Base-by-base conservation (phyloP, 2,113 vertebrate genomes). In the Trogon melanurus region DNA sequence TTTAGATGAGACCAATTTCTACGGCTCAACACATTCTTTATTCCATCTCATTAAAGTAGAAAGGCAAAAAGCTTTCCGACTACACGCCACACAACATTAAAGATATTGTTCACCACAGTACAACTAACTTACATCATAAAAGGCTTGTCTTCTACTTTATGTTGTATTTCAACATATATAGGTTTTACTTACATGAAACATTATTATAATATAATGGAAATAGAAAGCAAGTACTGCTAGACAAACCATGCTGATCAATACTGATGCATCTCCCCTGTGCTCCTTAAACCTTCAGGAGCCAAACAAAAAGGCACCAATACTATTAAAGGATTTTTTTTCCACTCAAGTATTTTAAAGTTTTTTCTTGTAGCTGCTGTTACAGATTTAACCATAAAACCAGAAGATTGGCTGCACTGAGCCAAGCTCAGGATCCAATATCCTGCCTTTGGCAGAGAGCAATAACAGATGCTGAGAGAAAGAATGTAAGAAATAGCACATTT, bases 391-490 rank as follows among this genome's bases (percentile, higher is more conserved):
- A 53, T 93, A 91, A 96, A 93, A 72, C 30, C 57, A 89, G 76
- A 91, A 87, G 76, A 95, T 2, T 79, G 65, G 36, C 44, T 89
- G 76, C 65, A 38, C 53, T 54, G 80, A 95, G 84, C 76, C 95
- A 92, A 36, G 73, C 73, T 92, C 67, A 92, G 91, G 91, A 93
- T 72, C 69, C 78, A 95, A 94, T 94, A 95, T 93, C 94, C 93
- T 91, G 69, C 45, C 80, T 95, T 89, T 95, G 91, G 84, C 93
- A 93, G 84, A 72, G 57, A 93, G 73, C 23, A 87, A 10, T 91
- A 93, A 86, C 91, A 97, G 94, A 93, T 89, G 91, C 86, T 89
- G 6, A 4, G 80, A 92, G 84, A 79, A 89, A 71, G 53, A 87
- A 89, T 25, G 86, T 67, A 93, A 84, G 83, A 84, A 92, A 69